phyloP scores from a whole-genome alignment of 1,140 invertebrate genomes.

The Psilanteris sp. region DNA sequence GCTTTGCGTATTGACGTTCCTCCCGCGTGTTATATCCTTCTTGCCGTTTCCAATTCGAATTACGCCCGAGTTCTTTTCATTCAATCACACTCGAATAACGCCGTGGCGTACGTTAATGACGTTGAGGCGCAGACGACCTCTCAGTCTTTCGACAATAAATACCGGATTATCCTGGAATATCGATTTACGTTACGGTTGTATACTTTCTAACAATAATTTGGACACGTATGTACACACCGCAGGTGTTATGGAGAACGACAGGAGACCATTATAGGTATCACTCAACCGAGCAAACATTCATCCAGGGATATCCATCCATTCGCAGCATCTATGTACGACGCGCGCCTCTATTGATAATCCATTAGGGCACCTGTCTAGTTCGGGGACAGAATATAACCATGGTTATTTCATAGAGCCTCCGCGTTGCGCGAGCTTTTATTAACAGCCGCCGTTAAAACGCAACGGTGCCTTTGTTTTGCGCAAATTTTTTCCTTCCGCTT shows the following conservation, averaged over 20 bases:
- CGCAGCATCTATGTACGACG: conserved; percentile 45
- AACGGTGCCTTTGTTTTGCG: no score
- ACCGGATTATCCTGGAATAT: conserved; percentile 36
- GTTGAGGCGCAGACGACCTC: conserved; percentile 32
- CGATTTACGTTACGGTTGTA: conserved; percentile 43
- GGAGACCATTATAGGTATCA: conserved; percentile 57
- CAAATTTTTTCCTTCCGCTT: no score
- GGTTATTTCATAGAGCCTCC: conserved; percentile 55
- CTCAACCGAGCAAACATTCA: conserved; percentile 58
- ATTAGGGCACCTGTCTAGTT: conserved; percentile 65
- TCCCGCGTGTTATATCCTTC: no score
- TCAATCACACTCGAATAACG: no score
- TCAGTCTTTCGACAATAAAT: conserved; percentile 38
- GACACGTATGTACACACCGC: conserved; percentile 41
- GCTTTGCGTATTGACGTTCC: no score
- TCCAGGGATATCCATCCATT: conserved; percentile 39
- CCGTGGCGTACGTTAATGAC: neutral
- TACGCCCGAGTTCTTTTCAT: no score
- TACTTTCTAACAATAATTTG: conserved; percentile 55
- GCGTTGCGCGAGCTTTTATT: neutral
- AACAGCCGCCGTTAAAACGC: no score
- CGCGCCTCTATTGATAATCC: conserved; percentile 72
- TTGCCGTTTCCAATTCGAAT: no score
- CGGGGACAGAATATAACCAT: conserved; percentile 55
- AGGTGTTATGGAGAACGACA: conserved; percentile 58